Conservation (phyloP, 2,797 vertebrate genomes). For the Loris lydekkerianus region DNA sequence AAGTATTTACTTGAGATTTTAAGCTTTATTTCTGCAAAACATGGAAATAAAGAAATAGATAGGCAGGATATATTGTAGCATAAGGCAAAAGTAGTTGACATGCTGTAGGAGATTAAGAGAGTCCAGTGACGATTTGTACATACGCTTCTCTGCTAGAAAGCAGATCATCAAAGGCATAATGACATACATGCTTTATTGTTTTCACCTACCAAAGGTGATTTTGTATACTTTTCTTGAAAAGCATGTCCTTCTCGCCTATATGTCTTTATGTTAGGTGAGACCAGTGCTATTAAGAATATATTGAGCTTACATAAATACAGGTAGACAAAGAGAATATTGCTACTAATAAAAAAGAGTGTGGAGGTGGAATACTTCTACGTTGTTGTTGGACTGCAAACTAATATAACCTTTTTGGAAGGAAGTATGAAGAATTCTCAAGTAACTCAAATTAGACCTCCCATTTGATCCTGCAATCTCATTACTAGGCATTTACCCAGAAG, state of each 20-base stretch:
- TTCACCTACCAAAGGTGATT: neutral
- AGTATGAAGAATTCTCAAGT: too few species aligned
- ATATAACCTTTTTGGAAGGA: too few species aligned
- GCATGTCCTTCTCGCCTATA: neutral
- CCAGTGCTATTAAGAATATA: neutral
- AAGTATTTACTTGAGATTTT: neutral
- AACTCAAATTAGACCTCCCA: too few species aligned
- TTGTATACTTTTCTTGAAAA: neutral
- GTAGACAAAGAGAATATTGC: neutral
- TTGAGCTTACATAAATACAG: neutral
- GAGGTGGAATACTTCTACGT: too few species aligned
- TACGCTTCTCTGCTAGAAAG: neutral
- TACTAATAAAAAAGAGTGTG: neutral
- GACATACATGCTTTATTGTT: neutral
- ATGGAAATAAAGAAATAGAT: conserved; percentile 5
- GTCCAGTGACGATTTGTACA: neutral
- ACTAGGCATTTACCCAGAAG: too few species aligned
- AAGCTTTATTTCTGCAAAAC: neutral
- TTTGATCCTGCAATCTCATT: too few species aligned
- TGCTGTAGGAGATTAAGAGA: neutral
- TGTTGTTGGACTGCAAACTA: too few species aligned
- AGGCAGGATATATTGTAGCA: too few species aligned
- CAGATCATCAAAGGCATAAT: neutral
- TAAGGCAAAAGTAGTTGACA: neutral
- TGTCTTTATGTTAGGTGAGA: neutral